Evolutionary conservation across 2,797 vertebrate genomes (phyloP).

Genomic region (Lepidocolaptes lacrymiger): DNA sequence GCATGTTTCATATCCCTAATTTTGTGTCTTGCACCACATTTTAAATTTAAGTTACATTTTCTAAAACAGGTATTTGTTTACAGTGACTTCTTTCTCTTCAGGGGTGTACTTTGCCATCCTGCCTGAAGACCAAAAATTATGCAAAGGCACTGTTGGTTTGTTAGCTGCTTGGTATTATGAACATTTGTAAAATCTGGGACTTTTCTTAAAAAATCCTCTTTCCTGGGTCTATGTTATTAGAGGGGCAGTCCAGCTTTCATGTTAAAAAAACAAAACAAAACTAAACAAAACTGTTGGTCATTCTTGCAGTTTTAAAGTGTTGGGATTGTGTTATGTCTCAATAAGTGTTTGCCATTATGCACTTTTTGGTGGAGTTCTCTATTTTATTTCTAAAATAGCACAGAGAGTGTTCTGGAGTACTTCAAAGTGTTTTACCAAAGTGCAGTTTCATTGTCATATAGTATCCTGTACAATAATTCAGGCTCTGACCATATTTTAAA

Average conservation of each 20-base stretch:
- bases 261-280: neutral
- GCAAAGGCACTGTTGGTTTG: fast-evolving
- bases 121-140: neutral
- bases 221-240: neutral
- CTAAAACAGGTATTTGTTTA: neutral
- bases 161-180: neutral
- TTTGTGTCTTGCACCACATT: neutral
- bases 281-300: neutral
- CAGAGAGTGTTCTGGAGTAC: neutral
- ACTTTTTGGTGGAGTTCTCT: fast-evolving
- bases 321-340: neutral
- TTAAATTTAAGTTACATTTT: fast-evolving
- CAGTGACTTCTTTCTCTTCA: neutral
- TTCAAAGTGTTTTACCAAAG: neutral
- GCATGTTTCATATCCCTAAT: neutral
- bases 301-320: neutral
- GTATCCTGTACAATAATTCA: neutral
- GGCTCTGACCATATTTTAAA: neutral
- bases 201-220: neutral
- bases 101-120: neutral
- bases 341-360: neutral
- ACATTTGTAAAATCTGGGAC: neutral
- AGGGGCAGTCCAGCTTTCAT: neutral
- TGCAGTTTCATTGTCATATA: neutral
- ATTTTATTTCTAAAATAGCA: neutral